A percentile compares a stretch with the other conserved stretches of the same genome.
Conservation (phyloP, 1,140 invertebrate genomes). For the Drosophila lowei region DNA sequence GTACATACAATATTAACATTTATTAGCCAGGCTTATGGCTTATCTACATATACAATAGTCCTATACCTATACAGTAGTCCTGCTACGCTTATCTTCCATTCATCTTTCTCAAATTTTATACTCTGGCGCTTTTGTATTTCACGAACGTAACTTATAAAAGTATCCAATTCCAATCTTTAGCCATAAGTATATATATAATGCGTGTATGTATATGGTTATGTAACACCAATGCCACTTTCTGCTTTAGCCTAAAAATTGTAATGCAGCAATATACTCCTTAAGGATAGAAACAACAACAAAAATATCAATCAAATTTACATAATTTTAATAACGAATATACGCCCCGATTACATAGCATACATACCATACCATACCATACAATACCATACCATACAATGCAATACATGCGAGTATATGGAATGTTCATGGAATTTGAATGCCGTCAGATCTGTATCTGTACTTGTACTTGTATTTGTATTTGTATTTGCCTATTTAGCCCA, state of each 20-base stretch:
- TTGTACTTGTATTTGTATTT: conserved; percentile 14
- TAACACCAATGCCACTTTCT: conserved; percentile 17
- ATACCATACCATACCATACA: conserved; percentile 25
- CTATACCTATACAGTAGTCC: neutral
- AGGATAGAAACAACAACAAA: conserved; percentile 5
- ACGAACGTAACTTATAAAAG: conserved; percentile 28
- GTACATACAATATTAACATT: conserved; percentile 41
- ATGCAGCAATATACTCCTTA: conserved; percentile 49
- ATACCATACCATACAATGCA: too few relatives aligned
- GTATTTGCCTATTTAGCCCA: conserved; percentile 31
- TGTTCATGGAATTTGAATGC: conserved; percentile 15
- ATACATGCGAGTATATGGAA: conserved; percentile 27
- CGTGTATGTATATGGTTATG: conserved; percentile 1
- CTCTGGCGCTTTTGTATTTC: conserved; percentile 42
- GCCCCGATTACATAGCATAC: conserved; percentile 34
- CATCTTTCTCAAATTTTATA: conserved; percentile 31
- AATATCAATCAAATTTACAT: conserved; percentile 22
- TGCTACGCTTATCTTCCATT: conserved; percentile 22
- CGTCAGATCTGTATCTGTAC: conserved; percentile 24
- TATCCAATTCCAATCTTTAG: conserved; percentile 53
- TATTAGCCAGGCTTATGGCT: conserved; percentile 14
- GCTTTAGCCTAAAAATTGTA: conserved; percentile 34
- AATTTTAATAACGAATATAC: conserved; percentile 20
- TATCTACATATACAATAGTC: conserved; percentile 7
- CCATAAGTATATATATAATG: conserved; percentile 19